phyloP scores from a whole-genome alignment of 2,888 invertebrate genomes.

The Arenicola marina region DNA sequence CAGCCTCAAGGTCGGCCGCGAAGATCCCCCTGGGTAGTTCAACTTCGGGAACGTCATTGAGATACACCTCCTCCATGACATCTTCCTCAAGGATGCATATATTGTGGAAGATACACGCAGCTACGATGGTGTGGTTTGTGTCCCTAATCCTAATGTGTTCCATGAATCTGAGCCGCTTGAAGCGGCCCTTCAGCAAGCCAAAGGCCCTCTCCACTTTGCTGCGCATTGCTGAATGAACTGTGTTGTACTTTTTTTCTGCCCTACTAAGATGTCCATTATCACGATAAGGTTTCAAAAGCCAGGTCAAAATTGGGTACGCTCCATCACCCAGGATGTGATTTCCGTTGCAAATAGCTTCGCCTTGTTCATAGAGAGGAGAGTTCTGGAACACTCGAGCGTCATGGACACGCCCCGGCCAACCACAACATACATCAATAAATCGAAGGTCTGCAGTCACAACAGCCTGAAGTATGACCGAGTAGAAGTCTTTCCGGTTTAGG shows the following conservation, averaged over 20 bases:
- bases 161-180: slow-evolving; percentile 4
- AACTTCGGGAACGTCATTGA: no score
- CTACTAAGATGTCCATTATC: slow-evolving; percentile 19
- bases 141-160: neutral
- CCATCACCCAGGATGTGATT: slow-evolving; percentile 22
- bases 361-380: slow-evolving; percentile 1
- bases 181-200: slow-evolving; percentile 24
- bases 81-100: slow-evolving; percentile 5
- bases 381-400: slow-evolving; percentile 12
- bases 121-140: neutral
- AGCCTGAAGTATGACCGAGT: neutral
- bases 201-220: slow-evolving; percentile 20
- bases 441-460: slow-evolving; percentile 3
- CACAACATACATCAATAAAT: slow-evolving; percentile 10
- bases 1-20: no score
- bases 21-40: no score
- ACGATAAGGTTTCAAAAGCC: slow-evolving; percentile 21
- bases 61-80: neutral
- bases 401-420: slow-evolving; percentile 11
- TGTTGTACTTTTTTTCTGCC: slow-evolving; percentile 17
- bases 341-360: slow-evolving; percentile 3
- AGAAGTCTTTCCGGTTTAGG: neutral
- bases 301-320: slow-evolving; percentile 19
- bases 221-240: slow-evolving; percentile 4
- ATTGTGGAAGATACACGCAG: slow-evolving; percentile 10